These are phyloP conservation scores for Oceanodroma tethys DNA, from an alignment of 2,113 vertebrate species.

Conservation along the genomic window DNA sequence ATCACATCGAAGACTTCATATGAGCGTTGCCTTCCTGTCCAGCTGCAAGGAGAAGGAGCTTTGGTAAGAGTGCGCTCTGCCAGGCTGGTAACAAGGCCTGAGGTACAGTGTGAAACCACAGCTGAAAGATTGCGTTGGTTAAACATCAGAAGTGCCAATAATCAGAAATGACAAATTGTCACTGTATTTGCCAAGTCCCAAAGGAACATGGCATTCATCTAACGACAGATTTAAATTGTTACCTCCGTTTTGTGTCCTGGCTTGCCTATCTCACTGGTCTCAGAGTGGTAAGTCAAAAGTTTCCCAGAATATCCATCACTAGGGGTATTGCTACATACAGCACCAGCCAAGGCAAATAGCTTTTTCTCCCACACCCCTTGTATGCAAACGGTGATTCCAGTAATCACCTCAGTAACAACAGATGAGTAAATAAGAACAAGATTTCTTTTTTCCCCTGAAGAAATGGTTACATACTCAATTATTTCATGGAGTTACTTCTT, in stretches of 20 bases:
- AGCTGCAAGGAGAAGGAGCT: neutral
- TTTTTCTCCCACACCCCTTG: neutral
- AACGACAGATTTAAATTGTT: neutral
- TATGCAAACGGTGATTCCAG: neutral
- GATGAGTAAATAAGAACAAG: neutral
- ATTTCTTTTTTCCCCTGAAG: rapidly evolving
- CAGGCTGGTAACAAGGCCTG: neutral
- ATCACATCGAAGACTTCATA: rapidly evolving
- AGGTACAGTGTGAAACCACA: neutral
- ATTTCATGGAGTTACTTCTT: neutral
- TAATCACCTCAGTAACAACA: neutral
- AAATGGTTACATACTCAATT: neutral
- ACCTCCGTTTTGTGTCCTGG: neutral
- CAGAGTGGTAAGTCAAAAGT: neutral
- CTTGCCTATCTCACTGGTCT: neutral
- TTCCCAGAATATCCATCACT: neutral
- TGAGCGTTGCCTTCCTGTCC: neutral
- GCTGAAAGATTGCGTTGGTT: neutral
- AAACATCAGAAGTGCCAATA: neutral
- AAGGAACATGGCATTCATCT: neutral
- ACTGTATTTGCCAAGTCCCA: neutral
- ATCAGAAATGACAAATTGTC: neutral
- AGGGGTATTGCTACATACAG: neutral
- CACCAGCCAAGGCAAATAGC: neutral
- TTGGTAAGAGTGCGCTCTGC: rapidly evolving